phyloP scores from a whole-genome alignment of 2,888 invertebrate species.

The Machimus atricapillus region DNA sequence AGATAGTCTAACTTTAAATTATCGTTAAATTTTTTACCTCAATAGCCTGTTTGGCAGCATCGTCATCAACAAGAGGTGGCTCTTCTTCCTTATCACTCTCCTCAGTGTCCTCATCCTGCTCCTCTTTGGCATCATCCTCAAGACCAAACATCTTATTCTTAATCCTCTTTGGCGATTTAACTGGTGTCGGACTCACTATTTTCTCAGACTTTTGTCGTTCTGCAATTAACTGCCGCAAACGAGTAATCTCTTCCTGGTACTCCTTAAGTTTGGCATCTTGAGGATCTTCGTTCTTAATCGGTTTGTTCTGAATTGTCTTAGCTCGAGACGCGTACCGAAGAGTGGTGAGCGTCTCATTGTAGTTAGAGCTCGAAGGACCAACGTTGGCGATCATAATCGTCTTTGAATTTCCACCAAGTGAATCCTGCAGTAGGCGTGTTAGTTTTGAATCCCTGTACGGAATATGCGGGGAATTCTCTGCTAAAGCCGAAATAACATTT shows the following conservation, averaged over 20 bases:
- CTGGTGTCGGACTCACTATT: constrained; percentile 48
- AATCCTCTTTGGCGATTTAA: constrained; percentile 47
- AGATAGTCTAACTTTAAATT: not conserved
- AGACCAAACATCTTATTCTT: constrained; percentile 50
- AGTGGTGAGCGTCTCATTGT: constrained; percentile 97
- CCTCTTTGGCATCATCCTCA: constrained; percentile 54
- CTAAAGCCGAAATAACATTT: constrained; percentile 97
- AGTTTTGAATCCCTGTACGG: constrained; percentile 98
- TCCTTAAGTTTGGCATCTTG: constrained; percentile 96
- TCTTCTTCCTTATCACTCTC: constrained; percentile 60
- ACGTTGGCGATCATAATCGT: constrained; percentile 99
- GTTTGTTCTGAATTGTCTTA: constrained; percentile 98
- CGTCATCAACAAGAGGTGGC: constrained; percentile 13
- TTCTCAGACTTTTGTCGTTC: constrained; percentile 62
- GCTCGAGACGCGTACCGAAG: constrained; percentile 95
- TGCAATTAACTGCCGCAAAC: constrained; percentile 65
- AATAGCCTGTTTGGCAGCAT: constrained; percentile 47
- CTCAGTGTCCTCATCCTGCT: constrained; percentile 52
- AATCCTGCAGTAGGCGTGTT: constrained; percentile 95
- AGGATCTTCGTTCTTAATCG: constrained; percentile 98
- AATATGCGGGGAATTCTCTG: constrained; percentile 93
- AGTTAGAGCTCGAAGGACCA: constrained; percentile 97
- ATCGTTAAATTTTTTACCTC: constrained; percentile 23
- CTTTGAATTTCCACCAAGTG: constrained; percentile 97
- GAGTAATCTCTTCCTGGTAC: constrained; percentile 93